Percentiles rank a stretch among this genome's conserved stretches.
Evolutionary conservation across 2,888 invertebrate species (phyloP).

Genomic region (Trachelus troglodyta): DNA sequence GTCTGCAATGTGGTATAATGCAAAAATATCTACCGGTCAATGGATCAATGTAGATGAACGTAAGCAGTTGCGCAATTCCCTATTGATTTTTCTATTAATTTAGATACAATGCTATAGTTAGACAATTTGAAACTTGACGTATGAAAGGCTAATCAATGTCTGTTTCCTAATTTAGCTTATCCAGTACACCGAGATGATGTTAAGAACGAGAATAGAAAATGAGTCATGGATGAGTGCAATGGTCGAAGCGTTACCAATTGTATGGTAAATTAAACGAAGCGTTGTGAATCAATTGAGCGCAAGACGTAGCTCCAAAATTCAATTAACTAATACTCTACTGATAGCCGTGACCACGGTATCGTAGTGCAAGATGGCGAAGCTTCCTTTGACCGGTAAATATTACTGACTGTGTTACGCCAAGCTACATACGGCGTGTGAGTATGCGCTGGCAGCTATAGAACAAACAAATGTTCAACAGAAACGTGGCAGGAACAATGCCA

Average conservation of each 20-base stretch:
- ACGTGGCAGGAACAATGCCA: constrained; percentile 45
- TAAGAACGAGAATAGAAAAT: neutral
- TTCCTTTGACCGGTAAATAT: constrained; percentile 33
- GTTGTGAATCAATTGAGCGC: neutral
- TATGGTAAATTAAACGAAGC: neutral
- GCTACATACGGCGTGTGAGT: constrained; percentile 26
- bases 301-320: neutral
- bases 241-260: neutral
- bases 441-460: constrained; percentile 39
- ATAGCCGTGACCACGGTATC: neutral
- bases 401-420: constrained; percentile 28
- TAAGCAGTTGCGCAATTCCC: neutral
- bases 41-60: constrained; percentile 1
- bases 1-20: constrained; percentile 16
- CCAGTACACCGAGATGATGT: neutral
- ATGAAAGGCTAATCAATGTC: neutral
- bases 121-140: neutral
- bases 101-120: neutral
- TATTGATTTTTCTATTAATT: neutral
- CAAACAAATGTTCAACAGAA: constrained; percentile 42
- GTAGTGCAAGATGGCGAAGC: neutral
- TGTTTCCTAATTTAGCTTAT: neutral
- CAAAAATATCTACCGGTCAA: constrained; percentile 16
- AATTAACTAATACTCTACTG: neutral
- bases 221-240: neutral